Percentiles rank a stretch among this genome's conserved stretches.
These are phyloP conservation scores for Zophobas atratus DNA, from an alignment of 1,140 invertebrate species.

Conservation along the genomic window DNA sequence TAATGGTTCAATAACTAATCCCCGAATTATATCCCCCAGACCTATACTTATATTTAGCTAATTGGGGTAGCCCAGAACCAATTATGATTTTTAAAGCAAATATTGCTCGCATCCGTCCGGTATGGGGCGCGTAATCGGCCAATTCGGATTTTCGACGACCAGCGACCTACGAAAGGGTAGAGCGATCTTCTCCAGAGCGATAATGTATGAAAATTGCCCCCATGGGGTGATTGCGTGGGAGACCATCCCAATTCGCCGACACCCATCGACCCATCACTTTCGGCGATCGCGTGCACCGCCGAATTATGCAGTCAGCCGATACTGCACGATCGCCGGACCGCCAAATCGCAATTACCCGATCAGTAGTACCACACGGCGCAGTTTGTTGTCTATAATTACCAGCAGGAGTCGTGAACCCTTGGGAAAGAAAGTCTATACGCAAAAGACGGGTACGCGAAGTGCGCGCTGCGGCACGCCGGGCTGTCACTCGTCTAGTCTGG, in stretches of 20 bases:
- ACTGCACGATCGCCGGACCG: constrained; percentile 5
- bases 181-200: too few species aligned
- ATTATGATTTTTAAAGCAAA: constrained; percentile 63
- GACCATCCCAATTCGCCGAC: constrained; percentile 3
- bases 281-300: constrained; percentile 50
- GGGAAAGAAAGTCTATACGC: too few species aligned
- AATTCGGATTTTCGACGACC: constrained; percentile 23
- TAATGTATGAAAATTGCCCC: too few species aligned
- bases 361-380: constrained; percentile 1
- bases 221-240: constrained; percentile 45
- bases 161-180: constrained; percentile 6
- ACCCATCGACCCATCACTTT: constrained; percentile 35
- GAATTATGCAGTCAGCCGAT: constrained; percentile 46
- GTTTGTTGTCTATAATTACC: neutral
- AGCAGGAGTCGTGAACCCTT: too few species aligned
- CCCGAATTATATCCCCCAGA: constrained; percentile 57
- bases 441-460: too few species aligned
- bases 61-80: constrained; percentile 60
- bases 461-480: neutral
- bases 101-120: constrained; percentile 52
- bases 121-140: neutral
- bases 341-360: neutral
- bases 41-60: constrained; percentile 63
- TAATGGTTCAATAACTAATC: constrained; percentile 63
- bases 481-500: constrained; percentile 20